A percentile compares a stretch with the other conserved stretches of the same genome.
Evolutionary conservation across 2,797 vertebrate genomes (phyloP).

Genomic region (Squalus acanthias): DNA sequence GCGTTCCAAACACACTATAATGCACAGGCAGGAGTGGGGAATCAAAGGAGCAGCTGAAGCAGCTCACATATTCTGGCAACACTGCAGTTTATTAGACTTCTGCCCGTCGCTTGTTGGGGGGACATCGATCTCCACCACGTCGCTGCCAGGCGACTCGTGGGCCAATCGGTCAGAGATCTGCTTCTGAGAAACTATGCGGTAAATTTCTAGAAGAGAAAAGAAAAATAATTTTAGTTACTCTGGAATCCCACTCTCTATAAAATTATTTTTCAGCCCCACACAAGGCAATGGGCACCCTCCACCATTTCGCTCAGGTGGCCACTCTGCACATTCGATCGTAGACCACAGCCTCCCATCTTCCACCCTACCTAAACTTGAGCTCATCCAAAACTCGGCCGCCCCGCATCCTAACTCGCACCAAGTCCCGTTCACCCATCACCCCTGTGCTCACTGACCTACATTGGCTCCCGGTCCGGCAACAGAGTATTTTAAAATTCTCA

Average conservation of each 20-base stretch:
- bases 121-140: constrained; percentile 93
- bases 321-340: not conserved
- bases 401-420: not conserved
- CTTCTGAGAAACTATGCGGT: constrained; percentile 96
- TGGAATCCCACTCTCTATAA: not conserved
- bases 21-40: constrained; percentile 44
- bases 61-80: constrained; percentile 95
- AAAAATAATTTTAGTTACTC: constrained; percentile 26
- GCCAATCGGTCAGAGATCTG: constrained; percentile 88
- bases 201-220: constrained; percentile 71
- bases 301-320: not conserved
- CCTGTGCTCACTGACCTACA: not conserved
- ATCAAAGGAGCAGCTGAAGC: constrained; percentile 46
- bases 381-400: not conserved
- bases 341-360: not conserved
- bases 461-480: not conserved
- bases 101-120: constrained; percentile 90
- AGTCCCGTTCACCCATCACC: not conserved
- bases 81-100: constrained; percentile 88
- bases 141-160: constrained; percentile 92
- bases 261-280: not conserved
- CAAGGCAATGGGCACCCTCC: not conserved
- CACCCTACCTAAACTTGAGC: not conserved
- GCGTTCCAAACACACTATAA: constrained; percentile 52
- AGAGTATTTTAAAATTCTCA: not conserved